A percentile compares a stretch with the other conserved stretches of the same genome.
phyloP scores from a whole-genome alignment of 2,888 invertebrate species.

The Rosalia funebris region DNA sequence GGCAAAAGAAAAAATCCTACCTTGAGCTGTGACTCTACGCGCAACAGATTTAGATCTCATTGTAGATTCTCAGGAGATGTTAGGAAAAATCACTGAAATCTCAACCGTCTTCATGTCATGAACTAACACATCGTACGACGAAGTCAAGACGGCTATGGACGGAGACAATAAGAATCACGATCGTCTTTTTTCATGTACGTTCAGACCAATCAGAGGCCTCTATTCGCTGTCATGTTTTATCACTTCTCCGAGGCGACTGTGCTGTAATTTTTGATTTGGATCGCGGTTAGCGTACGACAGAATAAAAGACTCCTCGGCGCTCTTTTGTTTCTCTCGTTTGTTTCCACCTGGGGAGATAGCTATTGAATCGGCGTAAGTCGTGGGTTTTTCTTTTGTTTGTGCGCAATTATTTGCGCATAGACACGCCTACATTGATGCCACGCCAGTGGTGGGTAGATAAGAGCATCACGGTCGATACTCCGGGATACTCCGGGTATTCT shows the following conservation, averaged over 20 bases:
- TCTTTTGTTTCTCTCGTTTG: conserved; percentile 49
- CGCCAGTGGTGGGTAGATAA: conserved; percentile 60
- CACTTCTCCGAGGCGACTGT: conserved; percentile 63
- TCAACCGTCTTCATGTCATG: conserved; percentile 52
- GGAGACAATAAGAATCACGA: conserved; percentile 60
- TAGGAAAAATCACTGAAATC: conserved; percentile 39
- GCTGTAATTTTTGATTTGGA: conserved; percentile 61
- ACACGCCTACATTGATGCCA: conserved; percentile 55
- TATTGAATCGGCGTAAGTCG: conserved; percentile 51
- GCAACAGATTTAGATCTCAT: conserved; percentile 81
- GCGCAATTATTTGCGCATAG: conserved; percentile 58
- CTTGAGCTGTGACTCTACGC: conserved; percentile 75
- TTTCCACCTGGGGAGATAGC: conserved; percentile 42
- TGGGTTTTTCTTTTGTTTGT: conserved; percentile 50
- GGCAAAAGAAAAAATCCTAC: conserved; percentile 63
- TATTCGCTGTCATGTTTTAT: conserved; percentile 64
- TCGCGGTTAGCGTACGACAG: conserved; percentile 53
- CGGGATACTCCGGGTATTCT: conserved; percentile 57
- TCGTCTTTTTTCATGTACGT: conserved; percentile 60
- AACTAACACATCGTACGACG: conserved; percentile 52
- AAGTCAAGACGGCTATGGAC: conserved; percentile 53
- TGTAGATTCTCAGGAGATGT: conserved; percentile 55
- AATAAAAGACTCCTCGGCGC: conserved; percentile 48
- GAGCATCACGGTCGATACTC: conserved; percentile 61
- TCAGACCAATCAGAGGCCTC: conserved; percentile 61